A percentile compares a stretch with the other conserved stretches of the same genome.
Evolutionary conservation across 2,113 vertebrate species (phyloP).

Genomic region (Cyanocitta stelleri): DNA sequence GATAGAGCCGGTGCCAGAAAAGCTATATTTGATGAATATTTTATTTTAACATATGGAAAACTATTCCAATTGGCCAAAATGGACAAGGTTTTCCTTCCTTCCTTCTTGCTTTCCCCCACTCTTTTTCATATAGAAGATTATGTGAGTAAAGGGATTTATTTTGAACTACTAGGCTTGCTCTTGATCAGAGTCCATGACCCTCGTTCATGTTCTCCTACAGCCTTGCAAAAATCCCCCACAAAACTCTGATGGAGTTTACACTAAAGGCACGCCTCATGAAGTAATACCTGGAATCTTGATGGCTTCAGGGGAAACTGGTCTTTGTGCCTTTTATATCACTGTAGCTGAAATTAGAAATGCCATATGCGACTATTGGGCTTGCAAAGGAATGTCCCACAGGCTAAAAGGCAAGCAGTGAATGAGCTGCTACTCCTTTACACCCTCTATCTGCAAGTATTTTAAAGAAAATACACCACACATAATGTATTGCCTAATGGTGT

Average conservation of each 20-base stretch:
- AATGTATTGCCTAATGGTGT: fast-evolving
- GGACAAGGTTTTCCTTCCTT: background rate
- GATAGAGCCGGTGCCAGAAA: background rate
- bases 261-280: background rate
- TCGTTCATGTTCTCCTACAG: background rate
- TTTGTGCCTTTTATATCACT: background rate
- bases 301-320: background rate
- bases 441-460: background rate
- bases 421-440: background rate
- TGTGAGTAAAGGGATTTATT: background rate
- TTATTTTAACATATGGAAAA: constrained; percentile 50
- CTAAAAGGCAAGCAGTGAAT: background rate
- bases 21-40: constrained; percentile 56
- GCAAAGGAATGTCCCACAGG: background rate
- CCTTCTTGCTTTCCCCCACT: background rate
- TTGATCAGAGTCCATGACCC: background rate
- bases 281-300: background rate
- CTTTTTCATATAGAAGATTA: background rate
- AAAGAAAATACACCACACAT: background rate
- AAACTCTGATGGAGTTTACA: background rate
- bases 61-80: background rate
- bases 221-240: background rate
- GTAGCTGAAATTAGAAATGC: background rate
- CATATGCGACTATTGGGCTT: background rate
- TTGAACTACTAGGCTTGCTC: background rate